Percentiles rank a stretch among this genome's conserved stretches.
Conservation (phyloP, 2,113 vertebrate species). For the Heterotilapia buettikoferi region DNA sequence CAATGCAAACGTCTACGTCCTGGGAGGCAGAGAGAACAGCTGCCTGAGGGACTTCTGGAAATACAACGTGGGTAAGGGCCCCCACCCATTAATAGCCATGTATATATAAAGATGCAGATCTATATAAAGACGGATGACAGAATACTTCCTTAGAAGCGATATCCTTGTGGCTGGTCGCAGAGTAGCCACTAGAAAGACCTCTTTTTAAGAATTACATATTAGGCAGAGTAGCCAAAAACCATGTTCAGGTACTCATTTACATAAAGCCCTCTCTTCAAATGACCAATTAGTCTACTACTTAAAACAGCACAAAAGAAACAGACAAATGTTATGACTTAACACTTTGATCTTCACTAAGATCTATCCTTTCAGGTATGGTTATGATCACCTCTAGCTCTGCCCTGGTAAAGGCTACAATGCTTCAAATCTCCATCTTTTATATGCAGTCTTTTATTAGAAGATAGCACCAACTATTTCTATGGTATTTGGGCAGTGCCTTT, state of each 20-base stretch:
- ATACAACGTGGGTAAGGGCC: constrained; percentile 76
- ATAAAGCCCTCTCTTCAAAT: not conserved
- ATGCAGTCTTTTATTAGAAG: not conserved
- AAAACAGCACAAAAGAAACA: not conserved
- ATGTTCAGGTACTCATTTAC: not conserved
- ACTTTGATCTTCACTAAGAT: not conserved
- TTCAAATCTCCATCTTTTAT: not conserved
- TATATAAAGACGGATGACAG: not conserved
- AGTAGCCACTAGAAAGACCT: not conserved
- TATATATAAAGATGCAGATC: not conserved
- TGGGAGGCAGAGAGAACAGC: constrained; percentile 72
- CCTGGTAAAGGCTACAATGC: not conserved
- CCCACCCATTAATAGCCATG: not conserved
- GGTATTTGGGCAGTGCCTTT: not conserved
- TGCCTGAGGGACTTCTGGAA: constrained; percentile 80
- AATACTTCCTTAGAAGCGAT: not conserved
- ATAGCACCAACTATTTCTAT: not conserved
- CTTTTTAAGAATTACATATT: not conserved
- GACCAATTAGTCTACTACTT: not conserved
- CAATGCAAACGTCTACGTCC: constrained; percentile 73
- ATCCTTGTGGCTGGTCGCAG: not conserved
- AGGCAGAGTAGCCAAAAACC: not conserved
- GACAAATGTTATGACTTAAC: not conserved
- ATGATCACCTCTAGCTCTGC: not conserved
- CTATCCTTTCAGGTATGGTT: not conserved